These are phyloP conservation scores for Neotoxoptera formosana DNA, from an alignment of 1,140 invertebrate genomes.

Conservation along the genomic window DNA sequence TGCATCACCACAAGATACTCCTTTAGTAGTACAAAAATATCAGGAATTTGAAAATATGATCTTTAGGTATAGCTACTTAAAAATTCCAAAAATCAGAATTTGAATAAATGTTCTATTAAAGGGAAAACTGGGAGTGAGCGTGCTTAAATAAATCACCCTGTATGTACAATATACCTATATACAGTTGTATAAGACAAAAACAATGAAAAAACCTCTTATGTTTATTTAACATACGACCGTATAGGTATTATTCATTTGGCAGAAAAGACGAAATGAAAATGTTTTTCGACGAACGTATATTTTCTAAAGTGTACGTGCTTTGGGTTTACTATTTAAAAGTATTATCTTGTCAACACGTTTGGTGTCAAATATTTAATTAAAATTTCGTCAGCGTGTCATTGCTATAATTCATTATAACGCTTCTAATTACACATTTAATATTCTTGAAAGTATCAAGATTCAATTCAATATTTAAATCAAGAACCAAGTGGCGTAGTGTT, in stretches of 20 bases:
- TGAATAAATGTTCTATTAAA: no score
- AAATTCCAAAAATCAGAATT: no score
- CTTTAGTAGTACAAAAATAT: no score
- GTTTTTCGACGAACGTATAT: constrained; percentile 29
- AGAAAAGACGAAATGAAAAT: constrained; percentile 38
- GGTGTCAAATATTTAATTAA: constrained; percentile 42
- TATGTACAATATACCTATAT: no score
- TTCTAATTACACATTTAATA: constrained; percentile 27
- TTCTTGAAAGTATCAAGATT: neutral
- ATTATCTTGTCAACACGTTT: constrained; percentile 45
- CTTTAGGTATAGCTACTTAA: no score
- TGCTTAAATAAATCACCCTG: no score
- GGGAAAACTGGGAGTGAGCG: no score
- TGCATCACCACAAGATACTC: no score
- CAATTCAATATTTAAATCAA: neutral
- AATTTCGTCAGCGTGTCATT: constrained; percentile 20
- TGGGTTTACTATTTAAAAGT: constrained; percentile 16
- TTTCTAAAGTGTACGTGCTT: constrained; percentile 28
- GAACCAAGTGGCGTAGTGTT: neutral
- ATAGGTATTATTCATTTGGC: neutral
- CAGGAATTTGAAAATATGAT: no score
- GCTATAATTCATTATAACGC: neutral
- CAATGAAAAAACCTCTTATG: neutral
- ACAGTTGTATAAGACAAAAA: neutral
- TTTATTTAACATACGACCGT: neutral